Base-by-base conservation (phyloP, 2,797 vertebrate genomes). In the Labeo calbasu region DNA sequence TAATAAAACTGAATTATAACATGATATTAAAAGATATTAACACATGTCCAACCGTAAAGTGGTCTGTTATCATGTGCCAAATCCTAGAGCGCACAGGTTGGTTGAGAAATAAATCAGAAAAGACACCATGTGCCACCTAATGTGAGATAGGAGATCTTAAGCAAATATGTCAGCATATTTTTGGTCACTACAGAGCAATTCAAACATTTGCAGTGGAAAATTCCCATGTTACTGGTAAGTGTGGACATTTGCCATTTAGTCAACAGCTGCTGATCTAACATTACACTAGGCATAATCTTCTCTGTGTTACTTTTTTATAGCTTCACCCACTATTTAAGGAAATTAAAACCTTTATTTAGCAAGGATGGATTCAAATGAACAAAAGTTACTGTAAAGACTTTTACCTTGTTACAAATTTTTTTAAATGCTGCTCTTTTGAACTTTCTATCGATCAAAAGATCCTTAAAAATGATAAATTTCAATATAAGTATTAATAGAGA, bases 171-270 rank as follows among this genome's bases (percentile, higher is more conserved):
- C 57, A 40, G 5, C 57, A 75, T 69, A 46, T 59, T 66, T 83
- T 43, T 66, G 7, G 25, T 5, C 8, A 57, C 25, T 25, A 36
- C 40, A n/a, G 23, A 76, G 32, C 13, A 83, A 40, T 21, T 68
- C 32, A 43, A 77, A 68, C 51, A 55, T 68, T 77, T 40, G 15
- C 71, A 25, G 17, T 55, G 72, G 57, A 76, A 57, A 57, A 77
- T 75, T 83, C 57, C 71, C 81, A 76, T 23, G 32, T 55, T 66
- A 46, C 19, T 57, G 48, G 72, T 17, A 61, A 83, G 72, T 4
- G 73, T 55, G 81, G 17, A 65, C 32, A 76, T 51, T 75, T 75
- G 66, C 23, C 59, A 82, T n/a, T n/a, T n/a, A 82, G 14, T n/a
- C 57, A 51, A 63, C 81, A 75, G 32, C 61, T 71, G 66, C 51